Conservation (phyloP, 2,797 vertebrate species). For the Siniperca undulata region DNA sequence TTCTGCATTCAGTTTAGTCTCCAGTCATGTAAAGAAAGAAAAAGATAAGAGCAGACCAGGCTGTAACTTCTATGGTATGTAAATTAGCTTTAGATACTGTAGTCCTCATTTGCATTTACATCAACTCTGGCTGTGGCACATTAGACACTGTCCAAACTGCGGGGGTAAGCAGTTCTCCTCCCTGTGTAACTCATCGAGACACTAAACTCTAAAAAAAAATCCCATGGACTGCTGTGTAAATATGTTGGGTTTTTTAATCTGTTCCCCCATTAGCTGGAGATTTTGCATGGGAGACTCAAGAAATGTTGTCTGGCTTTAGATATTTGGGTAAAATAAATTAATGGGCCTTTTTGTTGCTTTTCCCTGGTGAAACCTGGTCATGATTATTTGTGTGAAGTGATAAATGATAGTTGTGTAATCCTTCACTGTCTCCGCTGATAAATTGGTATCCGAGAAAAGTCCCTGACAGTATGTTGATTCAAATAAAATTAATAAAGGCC, state of each 20-base stretch:
- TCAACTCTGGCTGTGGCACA: neutral
- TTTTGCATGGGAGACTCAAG: neutral
- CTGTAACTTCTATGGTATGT: neutral
- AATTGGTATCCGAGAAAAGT: neutral
- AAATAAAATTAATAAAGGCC: neutral
- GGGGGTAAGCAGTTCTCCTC: neutral
- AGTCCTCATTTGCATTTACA: neutral
- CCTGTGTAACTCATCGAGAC: neutral
- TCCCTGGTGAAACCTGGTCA: neutral
- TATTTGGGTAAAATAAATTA: neutral
- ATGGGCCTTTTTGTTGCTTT: neutral
- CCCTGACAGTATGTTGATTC: neutral
- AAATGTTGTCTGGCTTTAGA: neutral
- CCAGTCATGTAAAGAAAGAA: neutral
- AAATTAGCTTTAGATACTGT: neutral
- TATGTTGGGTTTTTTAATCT: neutral
- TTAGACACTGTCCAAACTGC: neutral
- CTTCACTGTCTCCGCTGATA: neutral
- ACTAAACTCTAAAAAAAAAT: neutral
- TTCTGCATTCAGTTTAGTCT: conserved; percentile 9
- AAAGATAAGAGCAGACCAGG: neutral
- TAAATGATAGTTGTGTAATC: neutral
- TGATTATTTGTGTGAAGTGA: neutral
- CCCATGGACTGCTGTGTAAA: neutral
- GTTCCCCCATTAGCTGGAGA: neutral